These are phyloP conservation scores for Drosophila recens DNA, from an alignment of 2,888 invertebrate species.

Conservation along the genomic window DNA sequence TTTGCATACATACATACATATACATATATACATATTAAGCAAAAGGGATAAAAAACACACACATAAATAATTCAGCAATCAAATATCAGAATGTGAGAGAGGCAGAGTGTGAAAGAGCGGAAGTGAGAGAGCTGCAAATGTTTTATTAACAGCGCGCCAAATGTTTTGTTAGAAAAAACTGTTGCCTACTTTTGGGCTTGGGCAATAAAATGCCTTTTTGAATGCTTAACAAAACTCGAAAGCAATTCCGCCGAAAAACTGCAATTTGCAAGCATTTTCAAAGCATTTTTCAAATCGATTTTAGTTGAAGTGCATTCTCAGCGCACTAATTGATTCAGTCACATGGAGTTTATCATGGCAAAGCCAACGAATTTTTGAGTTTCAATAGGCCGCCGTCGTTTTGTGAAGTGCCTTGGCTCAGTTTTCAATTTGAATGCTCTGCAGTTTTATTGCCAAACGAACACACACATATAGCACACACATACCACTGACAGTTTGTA, in stretches of 20 bases:
- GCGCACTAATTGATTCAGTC: slow-evolving; percentile 55
- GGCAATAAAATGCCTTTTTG: slow-evolving; percentile 35
- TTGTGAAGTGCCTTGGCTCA: slow-evolving; percentile 40
- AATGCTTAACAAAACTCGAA: slow-evolving; percentile 19
- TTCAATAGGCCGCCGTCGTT: slow-evolving; percentile 12
- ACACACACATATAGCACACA: neutral
- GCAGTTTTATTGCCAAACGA: slow-evolving; percentile 8
- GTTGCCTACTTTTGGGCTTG: slow-evolving; percentile 57
- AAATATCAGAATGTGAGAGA: slow-evolving; percentile 10
- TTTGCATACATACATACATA: slow-evolving; percentile 66
- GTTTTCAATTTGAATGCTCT: slow-evolving; percentile 33
- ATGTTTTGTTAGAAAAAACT: slow-evolving; percentile 25
- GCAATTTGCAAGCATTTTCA: slow-evolving; percentile 25
- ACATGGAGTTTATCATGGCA: slow-evolving; percentile 38
- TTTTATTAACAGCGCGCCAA: slow-evolving; percentile 18
- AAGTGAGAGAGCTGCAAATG: neutral
- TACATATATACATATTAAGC: slow-evolving; percentile 50
- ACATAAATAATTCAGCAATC: slow-evolving; percentile 73
- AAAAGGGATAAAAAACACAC: slow-evolving; percentile 18
- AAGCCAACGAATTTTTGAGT: slow-evolving; percentile 12
- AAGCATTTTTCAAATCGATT: slow-evolving; percentile 43
- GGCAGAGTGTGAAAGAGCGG: neutral
- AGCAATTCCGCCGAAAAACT: slow-evolving; percentile 22
- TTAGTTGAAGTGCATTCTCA: slow-evolving; percentile 41
- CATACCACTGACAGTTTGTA: slow-evolving; percentile 4